Evolutionary conservation across 2,888 invertebrate genomes (phyloP), one percentile per base, ranked within the genome.

Genomic region (Xanthorhoe spadicearia): DNA sequence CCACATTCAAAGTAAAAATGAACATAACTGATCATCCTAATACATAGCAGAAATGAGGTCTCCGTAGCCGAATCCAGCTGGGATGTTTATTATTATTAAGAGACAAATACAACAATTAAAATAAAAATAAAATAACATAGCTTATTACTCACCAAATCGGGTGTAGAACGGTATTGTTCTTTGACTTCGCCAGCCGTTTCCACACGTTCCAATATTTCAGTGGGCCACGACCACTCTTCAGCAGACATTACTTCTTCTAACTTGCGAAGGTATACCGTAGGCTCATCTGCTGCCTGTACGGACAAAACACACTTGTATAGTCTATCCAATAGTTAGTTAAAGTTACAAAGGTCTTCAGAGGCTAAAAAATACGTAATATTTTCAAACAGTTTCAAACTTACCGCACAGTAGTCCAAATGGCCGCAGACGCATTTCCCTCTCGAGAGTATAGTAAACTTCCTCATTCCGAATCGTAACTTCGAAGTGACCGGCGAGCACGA

Each of bases 351-450:
- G n/a, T n/a, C n/a, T n/a, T n/a, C n/a, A n/a, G n/a, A n/a, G n/a
- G n/a, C n/a, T n/a, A n/a, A n/a, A n/a, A n/a, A n/a, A n/a, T n/a
- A n/a, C n/a, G n/a, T n/a, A n/a, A n/a, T n/a, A n/a, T n/a, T n/a
- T n/a, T 23, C 7, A 43, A 43, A 13, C 38, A 51, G 10, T 2
- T n/a, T n/a, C n/a, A 23, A 3, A 73, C 85, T 83, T 10, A 88
- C 89, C 52, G 81, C 60, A 8, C 79, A 72, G 8, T 75, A 66
- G 46, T 83, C 78, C 0, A 73, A 2, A 38, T 83, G 77, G 0
- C 89, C 91, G 66, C 91, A 92, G 1, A 84, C 80, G 67, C 92
- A 86, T 48, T 82, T 83, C 1, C 89, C 89, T 9, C 76, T 74
- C 1, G 88, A 83, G 10, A 68, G 64, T 3, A 90, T 68, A 1